A percentile compares a stretch with the other conserved stretches of the same genome.
phyloP scores from a whole-genome alignment of 2,888 invertebrate genomes.

The Trichogramma evanescens region DNA sequence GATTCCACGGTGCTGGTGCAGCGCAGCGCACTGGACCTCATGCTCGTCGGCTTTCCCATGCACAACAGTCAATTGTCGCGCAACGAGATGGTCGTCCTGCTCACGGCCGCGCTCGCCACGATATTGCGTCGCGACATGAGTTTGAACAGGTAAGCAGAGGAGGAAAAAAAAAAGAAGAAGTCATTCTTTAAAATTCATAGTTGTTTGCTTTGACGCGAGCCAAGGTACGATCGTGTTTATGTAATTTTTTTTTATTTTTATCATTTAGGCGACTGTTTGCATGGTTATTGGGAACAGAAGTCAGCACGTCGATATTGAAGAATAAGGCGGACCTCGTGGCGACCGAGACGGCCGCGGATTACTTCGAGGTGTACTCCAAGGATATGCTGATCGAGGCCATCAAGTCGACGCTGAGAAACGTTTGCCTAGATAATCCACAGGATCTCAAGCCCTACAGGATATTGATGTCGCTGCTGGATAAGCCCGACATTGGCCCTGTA shows the following conservation, averaged over 20 bases:
- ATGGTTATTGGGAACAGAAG: constrained; percentile 73
- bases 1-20: constrained; percentile 78
- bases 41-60: constrained; percentile 77
- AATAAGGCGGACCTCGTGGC: constrained; percentile 37
- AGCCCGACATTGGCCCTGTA: constrained; percentile 75
- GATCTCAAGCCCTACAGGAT: constrained; percentile 70
- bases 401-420: constrained; percentile 53
- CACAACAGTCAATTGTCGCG: constrained; percentile 66
- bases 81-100: constrained; percentile 64
- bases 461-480: constrained; percentile 75
- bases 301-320: constrained; percentile 50
- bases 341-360: constrained; percentile 48
- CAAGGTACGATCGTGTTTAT: neutral
- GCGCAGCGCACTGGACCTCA: constrained; percentile 74
- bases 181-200: neutral
- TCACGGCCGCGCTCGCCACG: constrained; percentile 66
- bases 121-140: constrained; percentile 84
- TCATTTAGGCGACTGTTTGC: constrained; percentile 64
- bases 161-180: neutral
- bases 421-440: constrained; percentile 54
- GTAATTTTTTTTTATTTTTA: constrained; percentile 26
- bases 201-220: neutral
- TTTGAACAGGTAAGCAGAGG: constrained; percentile 59
- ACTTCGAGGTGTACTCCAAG: constrained; percentile 63
- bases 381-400: constrained; percentile 62